Conservation (phyloP, 2,888 invertebrate genomes). For the Panopea generosa region DNA sequence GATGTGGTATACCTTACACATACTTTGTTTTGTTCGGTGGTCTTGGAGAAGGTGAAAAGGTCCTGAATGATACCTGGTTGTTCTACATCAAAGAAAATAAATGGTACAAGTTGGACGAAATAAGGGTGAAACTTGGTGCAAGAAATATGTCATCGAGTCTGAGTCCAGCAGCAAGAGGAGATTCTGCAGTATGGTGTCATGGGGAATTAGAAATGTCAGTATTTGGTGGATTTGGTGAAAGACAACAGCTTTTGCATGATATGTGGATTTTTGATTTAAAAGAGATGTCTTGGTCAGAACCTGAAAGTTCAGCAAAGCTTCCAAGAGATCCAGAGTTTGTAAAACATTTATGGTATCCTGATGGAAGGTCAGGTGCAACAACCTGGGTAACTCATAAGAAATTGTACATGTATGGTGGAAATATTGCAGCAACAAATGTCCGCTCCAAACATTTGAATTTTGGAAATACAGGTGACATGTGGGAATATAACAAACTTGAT, state of each 20-base stretch:
- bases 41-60: conserved; percentile 60
- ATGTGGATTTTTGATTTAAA: conserved; percentile 74
- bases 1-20: conserved; percentile 68
- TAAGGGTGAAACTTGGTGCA: conserved; percentile 41
- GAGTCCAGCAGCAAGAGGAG: conserved; percentile 64
- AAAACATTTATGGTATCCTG: conserved; percentile 55
- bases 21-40: conserved; percentile 78
- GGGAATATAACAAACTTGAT: conserved; percentile 63
- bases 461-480: conserved; percentile 74
- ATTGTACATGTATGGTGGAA: conserved; percentile 79
- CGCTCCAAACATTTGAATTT: conserved; percentile 61
- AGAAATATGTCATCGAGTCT: conserved; percentile 2
- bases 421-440: conserved; percentile 55
- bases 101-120: conserved; percentile 53
- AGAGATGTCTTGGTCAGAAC: conserved; percentile 67
- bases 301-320: conserved; percentile 49
- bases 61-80: conserved; percentile 77
- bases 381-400: conserved; percentile 60
- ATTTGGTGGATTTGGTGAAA: conserved; percentile 72
- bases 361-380: conserved; percentile 70
- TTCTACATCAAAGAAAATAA: conserved; percentile 60
- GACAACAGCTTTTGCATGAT: conserved; percentile 67
- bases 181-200: conserved; percentile 76
- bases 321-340: conserved; percentile 50
- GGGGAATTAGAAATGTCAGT: conserved; percentile 60